These are phyloP conservation scores for Scaeva pyrastri DNA, from an alignment of 2,888 invertebrate genomes.

Conservation along the genomic window DNA sequence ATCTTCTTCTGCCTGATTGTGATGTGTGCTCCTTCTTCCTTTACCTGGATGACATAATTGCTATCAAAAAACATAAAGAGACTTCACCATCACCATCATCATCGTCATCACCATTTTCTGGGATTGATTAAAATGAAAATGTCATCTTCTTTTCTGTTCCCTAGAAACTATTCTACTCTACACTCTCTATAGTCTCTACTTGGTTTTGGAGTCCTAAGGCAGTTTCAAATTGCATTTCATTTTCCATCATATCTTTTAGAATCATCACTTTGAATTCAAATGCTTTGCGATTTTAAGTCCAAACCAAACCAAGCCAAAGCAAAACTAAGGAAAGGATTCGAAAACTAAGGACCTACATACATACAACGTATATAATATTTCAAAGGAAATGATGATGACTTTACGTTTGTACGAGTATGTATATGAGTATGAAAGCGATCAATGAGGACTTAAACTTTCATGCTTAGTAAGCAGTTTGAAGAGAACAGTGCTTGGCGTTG, in stretches of 20 bases:
- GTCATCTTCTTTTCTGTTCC: neutral
- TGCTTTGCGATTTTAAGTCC: slow-evolving; percentile 4
- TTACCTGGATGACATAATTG: slow-evolving; percentile 17
- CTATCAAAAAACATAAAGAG: slow-evolving; percentile 13
- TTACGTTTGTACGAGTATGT: neutral
- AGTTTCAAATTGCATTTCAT: slow-evolving; percentile 24
- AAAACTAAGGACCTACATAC: neutral
- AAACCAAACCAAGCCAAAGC: neutral
- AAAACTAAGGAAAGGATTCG: no score
- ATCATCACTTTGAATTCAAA: slow-evolving; percentile 1
- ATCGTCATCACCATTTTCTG: neutral
- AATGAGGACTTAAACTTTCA: neutral
- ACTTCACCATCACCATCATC: neutral
- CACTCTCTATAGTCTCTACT: neutral
- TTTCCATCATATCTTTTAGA: neutral
- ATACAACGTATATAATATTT: neutral
- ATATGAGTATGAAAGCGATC: neutral
- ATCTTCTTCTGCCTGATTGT: neutral
- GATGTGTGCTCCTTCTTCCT: neutral
- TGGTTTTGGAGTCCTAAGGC: neutral
- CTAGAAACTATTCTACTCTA: neutral
- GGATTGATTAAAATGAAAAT: slow-evolving; percentile 22
- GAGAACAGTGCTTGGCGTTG: slow-evolving; percentile 1
- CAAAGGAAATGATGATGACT: neutral
- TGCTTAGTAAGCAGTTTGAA: neutral